Conservation (phyloP, 2,888 invertebrate species). For the Drosophila fungiperda region DNA sequence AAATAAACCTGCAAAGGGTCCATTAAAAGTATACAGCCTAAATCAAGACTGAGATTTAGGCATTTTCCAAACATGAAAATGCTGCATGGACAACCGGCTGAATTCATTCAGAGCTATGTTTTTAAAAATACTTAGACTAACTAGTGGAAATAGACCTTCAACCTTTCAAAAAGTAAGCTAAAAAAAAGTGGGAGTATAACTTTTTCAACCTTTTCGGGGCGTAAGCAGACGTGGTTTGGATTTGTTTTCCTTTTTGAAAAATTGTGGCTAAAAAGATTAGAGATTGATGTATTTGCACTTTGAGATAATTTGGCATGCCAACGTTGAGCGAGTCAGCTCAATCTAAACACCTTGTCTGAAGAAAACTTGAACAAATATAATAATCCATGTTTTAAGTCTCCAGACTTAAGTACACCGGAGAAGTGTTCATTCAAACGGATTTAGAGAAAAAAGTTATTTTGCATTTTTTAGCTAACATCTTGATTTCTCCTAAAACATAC, state of each 20-base stretch:
- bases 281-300: neutral
- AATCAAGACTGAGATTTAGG: neutral
- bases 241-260: neutral
- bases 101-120: neutral
- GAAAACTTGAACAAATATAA: neutral
- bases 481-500: slow-evolving; percentile 9
- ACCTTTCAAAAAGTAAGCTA: neutral
- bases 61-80: neutral
- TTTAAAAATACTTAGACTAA: neutral
- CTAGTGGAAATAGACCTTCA: neutral
- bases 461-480: neutral
- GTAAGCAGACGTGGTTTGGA: no score
- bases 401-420: neutral
- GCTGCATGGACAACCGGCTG: neutral
- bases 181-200: neutral
- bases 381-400: no score
- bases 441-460: neutral
- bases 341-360: neutral
- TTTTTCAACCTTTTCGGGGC: neutral
- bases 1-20: neutral
- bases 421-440: neutral
- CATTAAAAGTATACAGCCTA: neutral
- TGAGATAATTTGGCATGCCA: neutral
- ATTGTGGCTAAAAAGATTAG: neutral
- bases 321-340: neutral